Percentiles rank a stretch among this genome's conserved stretches.
Evolutionary conservation across 2,888 invertebrate genomes (phyloP).

Genomic region (Eudemis profundana): DNA sequence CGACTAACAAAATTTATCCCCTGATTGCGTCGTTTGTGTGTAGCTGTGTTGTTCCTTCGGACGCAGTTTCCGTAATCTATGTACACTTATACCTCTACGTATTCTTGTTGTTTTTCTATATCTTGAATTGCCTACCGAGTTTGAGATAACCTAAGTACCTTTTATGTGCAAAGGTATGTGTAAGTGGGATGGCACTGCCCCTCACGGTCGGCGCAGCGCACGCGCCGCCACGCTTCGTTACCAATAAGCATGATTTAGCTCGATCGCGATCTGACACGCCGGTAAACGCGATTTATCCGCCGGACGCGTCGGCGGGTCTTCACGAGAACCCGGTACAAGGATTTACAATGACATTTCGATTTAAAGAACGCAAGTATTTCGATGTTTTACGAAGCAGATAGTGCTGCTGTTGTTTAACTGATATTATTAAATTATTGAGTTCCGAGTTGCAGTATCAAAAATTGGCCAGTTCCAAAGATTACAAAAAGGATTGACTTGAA

Average conservation of each 20-base stretch:
- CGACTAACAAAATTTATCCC: constrained; percentile 71
- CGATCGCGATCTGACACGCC: constrained; percentile 62
- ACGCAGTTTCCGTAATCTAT: constrained; percentile 7
- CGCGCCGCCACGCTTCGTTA: constrained; percentile 73
- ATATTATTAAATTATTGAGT: neutral
- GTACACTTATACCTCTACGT: neutral
- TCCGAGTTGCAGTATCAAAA: too few relatives aligned
- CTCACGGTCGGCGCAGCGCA: constrained; percentile 52
- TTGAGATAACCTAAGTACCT: neutral
- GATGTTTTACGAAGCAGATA: neutral
- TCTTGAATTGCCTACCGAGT: neutral
- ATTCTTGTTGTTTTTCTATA: neutral
- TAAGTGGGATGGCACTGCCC: neutral
- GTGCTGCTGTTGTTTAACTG: neutral
- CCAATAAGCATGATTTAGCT: constrained; percentile 76
- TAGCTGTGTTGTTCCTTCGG: constrained; percentile 47
- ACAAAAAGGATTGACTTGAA: too few relatives aligned
- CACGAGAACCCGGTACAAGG: constrained; percentile 21
- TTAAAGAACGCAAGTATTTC: constrained; percentile 23
- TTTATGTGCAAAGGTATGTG: constrained; percentile 6
- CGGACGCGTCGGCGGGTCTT: constrained; percentile 26
- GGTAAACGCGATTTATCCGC: constrained; percentile 53
- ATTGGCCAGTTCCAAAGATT: too few relatives aligned
- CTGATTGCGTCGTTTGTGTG: constrained; percentile 75
- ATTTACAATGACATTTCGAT: constrained; percentile 36